Evolutionary conservation across 2,888 invertebrate species (phyloP).

Genomic region (Trichogramma evanescens): DNA sequence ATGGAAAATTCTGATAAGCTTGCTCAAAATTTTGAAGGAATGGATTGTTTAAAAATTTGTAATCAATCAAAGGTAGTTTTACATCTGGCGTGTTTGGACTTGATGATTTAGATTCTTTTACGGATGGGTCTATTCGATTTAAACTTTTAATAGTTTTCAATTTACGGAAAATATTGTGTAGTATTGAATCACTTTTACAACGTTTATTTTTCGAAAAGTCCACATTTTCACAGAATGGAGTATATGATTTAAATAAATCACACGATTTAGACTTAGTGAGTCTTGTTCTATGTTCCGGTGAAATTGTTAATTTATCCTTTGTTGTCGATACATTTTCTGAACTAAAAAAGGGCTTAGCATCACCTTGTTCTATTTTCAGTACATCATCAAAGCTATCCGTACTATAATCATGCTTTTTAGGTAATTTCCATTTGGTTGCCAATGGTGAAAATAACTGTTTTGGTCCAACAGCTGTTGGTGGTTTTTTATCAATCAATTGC

Average conservation of each 20-base stretch:
- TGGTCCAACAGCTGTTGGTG: no score
- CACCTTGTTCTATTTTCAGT: conserved; percentile 14
- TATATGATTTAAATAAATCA: conserved; percentile 34
- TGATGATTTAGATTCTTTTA: not conserved
- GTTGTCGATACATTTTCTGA: conserved; percentile 32
- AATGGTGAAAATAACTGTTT: no score
- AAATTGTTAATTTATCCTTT: conserved; percentile 8
- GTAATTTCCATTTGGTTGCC: not conserved
- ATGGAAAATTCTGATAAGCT: conserved; percentile 25
- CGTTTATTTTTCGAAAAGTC: conserved; percentile 25
- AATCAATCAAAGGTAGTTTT: conserved; percentile 36
- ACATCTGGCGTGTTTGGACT: conserved; percentile 35
- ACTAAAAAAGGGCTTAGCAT: conserved; percentile 32
- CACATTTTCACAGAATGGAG: conserved; percentile 24
- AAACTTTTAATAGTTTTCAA: not conserved
- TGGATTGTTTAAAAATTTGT: conserved; percentile 35
- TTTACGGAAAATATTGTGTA: not conserved
- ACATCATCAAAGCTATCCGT: no score
- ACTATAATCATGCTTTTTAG: not conserved
- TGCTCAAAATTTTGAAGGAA: conserved; percentile 37
- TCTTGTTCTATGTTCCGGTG: conserved; percentile 21
- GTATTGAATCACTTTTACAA: conserved; percentile 31
- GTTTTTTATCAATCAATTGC: no score
- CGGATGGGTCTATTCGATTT: not conserved
- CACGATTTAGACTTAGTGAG: conserved; percentile 39